Base-by-base conservation (phyloP, 2,888 invertebrate species). In the Cryptocephalus moraei region DNA sequence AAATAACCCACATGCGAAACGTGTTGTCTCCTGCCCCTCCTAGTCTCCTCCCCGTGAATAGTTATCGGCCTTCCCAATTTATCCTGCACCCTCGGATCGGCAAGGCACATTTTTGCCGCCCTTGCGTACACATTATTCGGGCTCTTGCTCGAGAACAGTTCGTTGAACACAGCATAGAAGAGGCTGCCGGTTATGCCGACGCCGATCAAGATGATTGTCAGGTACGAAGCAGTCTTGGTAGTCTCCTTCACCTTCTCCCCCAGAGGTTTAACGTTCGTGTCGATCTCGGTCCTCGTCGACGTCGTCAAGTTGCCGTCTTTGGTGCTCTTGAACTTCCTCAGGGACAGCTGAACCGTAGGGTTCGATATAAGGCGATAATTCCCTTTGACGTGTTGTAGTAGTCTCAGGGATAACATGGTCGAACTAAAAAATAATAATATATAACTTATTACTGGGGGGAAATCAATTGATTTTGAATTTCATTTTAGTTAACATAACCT, bases 61-160 rank as follows among this genome's bases (percentile, higher is more conserved):
- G 86, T 91, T 33, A 95, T 86, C 8, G 93, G 92, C 50, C 82
- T 75, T n/a, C 95, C 95, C 46, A 94, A 72, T n/a, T 83, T 78
- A 70, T 91, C 88, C 61, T 82, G 78, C 1, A 94, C 78, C 62
- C 84, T 76, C 6, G 81, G 74, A 71, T 92, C 84, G 60, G 82
- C 76, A 56, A 81, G 79, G 61, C 91, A 90, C 58, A 79, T 76
- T 49, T 87, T 81, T 13, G 88, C 73, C 1, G 93, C 88, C 58
- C 80, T 78, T 12, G 84, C 80, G 65, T 91, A 94, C 49, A 93
- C 79, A 60, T 82, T 87, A 68, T 87, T 90, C 0, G 91, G 84
- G 67, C 92, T 93, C 56, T 85, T 84, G 51, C 84, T 82, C 2
- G 93, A 92, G 70, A 94, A 91, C 22, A 95, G 71, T 70, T 94